Conservation (phyloP, 2,888 invertebrate species). For the Stenodera caucasica region DNA sequence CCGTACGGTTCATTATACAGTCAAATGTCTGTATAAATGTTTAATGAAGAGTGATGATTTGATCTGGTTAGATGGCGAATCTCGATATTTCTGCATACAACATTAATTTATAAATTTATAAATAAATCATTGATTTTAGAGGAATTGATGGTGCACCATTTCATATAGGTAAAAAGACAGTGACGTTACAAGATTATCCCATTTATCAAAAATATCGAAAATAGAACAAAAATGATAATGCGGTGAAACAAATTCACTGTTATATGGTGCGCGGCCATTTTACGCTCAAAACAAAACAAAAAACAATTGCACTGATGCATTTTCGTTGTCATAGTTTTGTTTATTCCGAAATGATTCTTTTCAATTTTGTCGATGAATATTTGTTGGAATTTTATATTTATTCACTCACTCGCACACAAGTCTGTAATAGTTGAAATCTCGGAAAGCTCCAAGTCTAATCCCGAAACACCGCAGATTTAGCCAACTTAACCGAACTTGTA, state of each 20-base stretch:
- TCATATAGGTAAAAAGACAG: not conserved
- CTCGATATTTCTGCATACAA: not conserved
- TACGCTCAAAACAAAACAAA: constrained; percentile 15
- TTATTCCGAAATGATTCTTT: no score
- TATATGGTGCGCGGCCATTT: constrained; percentile 29
- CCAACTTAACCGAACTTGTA: constrained; percentile 36
- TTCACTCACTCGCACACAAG: constrained; percentile 2
- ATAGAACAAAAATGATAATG: constrained; percentile 11
- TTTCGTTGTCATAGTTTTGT: constrained; percentile 19
- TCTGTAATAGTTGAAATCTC: constrained; percentile 14
- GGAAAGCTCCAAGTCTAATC: constrained; percentile 35
- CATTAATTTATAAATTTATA: no score
- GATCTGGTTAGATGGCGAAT: constrained; percentile 30
- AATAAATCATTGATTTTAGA: no score
- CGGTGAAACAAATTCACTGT: constrained; percentile 35
- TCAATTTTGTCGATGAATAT: no score
- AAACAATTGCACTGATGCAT: constrained; percentile 31
- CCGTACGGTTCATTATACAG: constrained; percentile 54
- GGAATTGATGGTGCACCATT: no score
- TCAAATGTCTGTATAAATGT: constrained; percentile 55
- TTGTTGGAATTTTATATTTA: not conserved
- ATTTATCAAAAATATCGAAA: not conserved
- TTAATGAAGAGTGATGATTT: constrained; percentile 57
- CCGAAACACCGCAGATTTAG: constrained; percentile 38
- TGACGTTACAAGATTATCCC: not conserved